phyloP scores from a whole-genome alignment of 2,797 vertebrate species.

The Muraenolepis orangiensis region DNA sequence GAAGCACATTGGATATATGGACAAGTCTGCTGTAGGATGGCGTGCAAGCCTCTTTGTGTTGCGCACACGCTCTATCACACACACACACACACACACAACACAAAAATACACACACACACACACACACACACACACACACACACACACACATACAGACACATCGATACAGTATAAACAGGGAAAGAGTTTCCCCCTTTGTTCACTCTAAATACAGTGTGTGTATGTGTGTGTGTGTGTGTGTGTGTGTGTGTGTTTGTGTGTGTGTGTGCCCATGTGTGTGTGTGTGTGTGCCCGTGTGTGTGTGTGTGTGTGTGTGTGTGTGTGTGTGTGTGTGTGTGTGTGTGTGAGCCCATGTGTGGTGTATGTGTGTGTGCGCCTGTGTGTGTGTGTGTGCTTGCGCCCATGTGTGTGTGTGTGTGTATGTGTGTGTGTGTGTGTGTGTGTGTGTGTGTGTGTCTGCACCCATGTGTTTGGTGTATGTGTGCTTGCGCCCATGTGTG shows the following conservation, averaged over 20 bases:
- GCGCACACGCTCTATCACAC: too few species aligned
- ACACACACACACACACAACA: constrained; percentile 13
- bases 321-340: not conserved
- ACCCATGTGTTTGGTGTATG: constrained; percentile 45
- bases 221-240: constrained; percentile 21
- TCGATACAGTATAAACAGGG: too few species aligned
- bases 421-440: not conserved
- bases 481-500: constrained; percentile 15
- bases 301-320: too few species aligned
- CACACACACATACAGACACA: not conserved
- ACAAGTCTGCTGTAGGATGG: constrained; percentile 39
- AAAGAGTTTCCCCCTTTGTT: constrained; percentile 37
- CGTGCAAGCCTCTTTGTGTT: constrained; percentile 26
- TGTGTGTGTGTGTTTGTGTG: constrained; percentile 32
- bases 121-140: not conserved
- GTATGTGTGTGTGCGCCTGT: constrained; percentile 27
- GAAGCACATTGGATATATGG: constrained; percentile 29
- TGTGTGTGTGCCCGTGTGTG: constrained; percentile 13
- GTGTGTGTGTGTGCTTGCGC: constrained; percentile 20
- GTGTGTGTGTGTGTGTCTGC: constrained; percentile 10
- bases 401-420: not conserved
- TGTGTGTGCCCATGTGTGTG: constrained; percentile 4
- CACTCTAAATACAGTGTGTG: constrained; percentile 55
- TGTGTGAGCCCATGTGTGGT: constrained; percentile 34
- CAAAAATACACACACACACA: not conserved